Conservation (phyloP, 2,797 vertebrate species). For the Nasua narica region DNA sequence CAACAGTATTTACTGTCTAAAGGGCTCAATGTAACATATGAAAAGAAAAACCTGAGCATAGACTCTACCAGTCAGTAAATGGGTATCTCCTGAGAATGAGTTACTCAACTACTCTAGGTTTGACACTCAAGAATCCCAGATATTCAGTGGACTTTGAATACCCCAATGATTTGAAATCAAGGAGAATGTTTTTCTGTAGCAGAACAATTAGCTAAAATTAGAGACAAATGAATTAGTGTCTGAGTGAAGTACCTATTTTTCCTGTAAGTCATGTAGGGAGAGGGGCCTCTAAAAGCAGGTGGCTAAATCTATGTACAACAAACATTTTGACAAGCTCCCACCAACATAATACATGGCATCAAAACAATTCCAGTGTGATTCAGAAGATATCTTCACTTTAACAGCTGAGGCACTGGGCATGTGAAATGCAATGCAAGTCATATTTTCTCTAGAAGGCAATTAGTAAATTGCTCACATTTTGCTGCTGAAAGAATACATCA, state of each 20-base stretch:
- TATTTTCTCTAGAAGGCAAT: constrained; percentile 67
- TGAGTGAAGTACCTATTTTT: background rate
- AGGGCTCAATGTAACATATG: background rate
- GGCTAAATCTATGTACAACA: background rate
- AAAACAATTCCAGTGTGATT: constrained; percentile 11
- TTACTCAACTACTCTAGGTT: background rate
- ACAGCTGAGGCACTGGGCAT: constrained; percentile 43
- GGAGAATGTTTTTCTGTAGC: background rate
- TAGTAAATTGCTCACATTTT: constrained; percentile 68
- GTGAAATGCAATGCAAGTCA: background rate
- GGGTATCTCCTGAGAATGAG: background rate
- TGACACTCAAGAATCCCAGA: background rate
- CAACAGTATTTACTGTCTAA: background rate
- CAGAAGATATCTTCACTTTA: background rate
- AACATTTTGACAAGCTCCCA: constrained; percentile 59
- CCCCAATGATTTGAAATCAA: background rate
- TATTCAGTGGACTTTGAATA: background rate
- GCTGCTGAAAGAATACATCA: constrained; percentile 48
- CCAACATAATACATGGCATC: background rate
- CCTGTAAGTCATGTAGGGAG: background rate
- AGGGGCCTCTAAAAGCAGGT: constrained; percentile 16
- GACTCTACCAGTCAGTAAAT: background rate
- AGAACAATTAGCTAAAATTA: constrained; percentile 20
- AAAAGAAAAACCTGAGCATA: background rate
- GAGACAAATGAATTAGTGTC: background rate